Evolutionary conservation across 2,888 invertebrate genomes (phyloP), one percentile per base, ranked within the genome.

Genomic region (Agonum fuliginosum): DNA sequence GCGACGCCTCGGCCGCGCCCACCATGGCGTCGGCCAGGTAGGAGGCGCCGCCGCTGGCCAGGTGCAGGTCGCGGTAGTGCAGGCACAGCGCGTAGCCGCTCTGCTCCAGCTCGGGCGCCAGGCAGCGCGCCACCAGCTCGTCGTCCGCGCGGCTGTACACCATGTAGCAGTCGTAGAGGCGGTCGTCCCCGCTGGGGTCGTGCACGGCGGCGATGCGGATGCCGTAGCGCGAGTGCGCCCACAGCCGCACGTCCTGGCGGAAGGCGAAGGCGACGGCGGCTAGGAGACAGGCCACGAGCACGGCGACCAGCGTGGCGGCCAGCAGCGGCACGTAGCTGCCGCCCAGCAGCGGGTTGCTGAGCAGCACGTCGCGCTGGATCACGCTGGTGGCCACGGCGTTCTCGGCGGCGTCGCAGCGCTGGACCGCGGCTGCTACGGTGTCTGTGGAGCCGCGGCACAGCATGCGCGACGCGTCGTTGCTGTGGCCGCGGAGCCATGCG

Each of bases 101-200:
- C 83, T 93, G 93, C 86, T 95, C 95, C 79, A 96, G 86, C 84
- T 94, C 94, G 83, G 86, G 92, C 88, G 88, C 95, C 83, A 89
- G 92, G 86, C 88, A 93, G 86, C 87, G 91, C 86, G 86, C 93
- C 89, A 91, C 91, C 83, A 89, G 92, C 89, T 88, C 93, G 87
- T 89, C 94, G 90, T 96, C 95, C 81, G 93, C 91, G 81, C 92
- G 91, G 86, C 94, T 94, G 88, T 96, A 97, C 79, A 95, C 92
- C 85, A 97, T 91, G 88, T 96, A 97, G 78, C 95, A 95, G 86
- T 97, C 91, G 89, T 94, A 91, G 83, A 91, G 86, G 85, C 91
- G 87, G 87, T 91, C 87, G 6, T 84, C 82, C 79, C 87, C 87
- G 74, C 86, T 85, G 74, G 79, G 81, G 51, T 82, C 89, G 82